A percentile compares a stretch with the other conserved stretches of the same genome.
phyloP scores from a whole-genome alignment of 1,140 invertebrate species.

The Drosophila navojoa region DNA sequence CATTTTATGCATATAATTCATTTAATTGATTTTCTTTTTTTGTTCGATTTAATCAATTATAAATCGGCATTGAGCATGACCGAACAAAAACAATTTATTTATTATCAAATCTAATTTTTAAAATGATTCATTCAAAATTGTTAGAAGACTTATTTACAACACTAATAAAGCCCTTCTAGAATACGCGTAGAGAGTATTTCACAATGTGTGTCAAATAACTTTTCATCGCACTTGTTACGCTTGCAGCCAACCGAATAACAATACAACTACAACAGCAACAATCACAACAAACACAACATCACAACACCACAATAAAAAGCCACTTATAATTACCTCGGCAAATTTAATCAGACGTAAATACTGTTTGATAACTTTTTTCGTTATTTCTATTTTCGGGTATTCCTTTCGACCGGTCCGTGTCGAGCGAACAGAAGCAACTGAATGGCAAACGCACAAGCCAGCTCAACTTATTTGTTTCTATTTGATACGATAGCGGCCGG shows the following conservation, averaged over 20 bases:
- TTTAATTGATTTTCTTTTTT: slow-evolving; percentile 37
- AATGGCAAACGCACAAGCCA: slow-evolving; percentile 41
- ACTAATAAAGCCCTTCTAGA: slow-evolving; percentile 26
- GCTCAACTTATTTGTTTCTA: slow-evolving; percentile 63
- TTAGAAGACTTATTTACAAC: slow-evolving; percentile 2
- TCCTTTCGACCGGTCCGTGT: slow-evolving; percentile 53
- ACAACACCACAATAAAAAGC: slow-evolving; percentile 42
- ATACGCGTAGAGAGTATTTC: slow-evolving; percentile 36
- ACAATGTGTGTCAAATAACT: slow-evolving; percentile 59
- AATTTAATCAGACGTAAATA: slow-evolving; percentile 37
- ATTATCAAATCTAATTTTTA: slow-evolving; percentile 43
- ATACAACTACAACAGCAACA: slow-evolving; percentile 27
- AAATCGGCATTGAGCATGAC: slow-evolving; percentile 65
- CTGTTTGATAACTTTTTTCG: slow-evolving; percentile 20
- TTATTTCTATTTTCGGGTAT: not conserved
- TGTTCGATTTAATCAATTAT: slow-evolving; percentile 62
- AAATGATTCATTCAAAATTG: slow-evolving; percentile 30
- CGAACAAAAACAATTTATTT: slow-evolving; percentile 49
- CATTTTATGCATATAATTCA: slow-evolving; percentile 30
- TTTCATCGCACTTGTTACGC: slow-evolving; percentile 57
- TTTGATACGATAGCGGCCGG: slow-evolving; percentile 20
- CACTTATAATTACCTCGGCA: slow-evolving; percentile 75
- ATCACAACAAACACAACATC: slow-evolving; percentile 16
- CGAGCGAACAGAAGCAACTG: slow-evolving; percentile 67
- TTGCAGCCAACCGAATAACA: slow-evolving; percentile 28